Evolutionary conservation across 2,888 invertebrate genomes (phyloP).

Genomic region (Amphiduros pacificus): DNA sequence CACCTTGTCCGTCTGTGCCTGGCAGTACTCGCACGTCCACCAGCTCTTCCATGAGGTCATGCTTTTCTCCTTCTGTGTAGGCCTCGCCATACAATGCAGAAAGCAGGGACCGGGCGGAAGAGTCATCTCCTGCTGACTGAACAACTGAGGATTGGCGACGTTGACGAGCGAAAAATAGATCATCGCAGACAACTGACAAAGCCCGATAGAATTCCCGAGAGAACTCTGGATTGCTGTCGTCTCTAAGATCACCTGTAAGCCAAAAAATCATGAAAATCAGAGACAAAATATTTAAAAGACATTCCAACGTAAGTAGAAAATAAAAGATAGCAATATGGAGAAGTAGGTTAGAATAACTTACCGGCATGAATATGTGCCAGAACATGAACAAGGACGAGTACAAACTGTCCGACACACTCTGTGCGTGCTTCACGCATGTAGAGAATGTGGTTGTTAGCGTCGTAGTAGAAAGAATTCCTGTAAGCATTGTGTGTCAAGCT

Average conservation of each 20-base stretch:
- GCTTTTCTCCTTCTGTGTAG: slow-evolving; percentile 49
- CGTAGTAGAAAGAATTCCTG: slow-evolving; percentile 54
- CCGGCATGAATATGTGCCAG: slow-evolving; percentile 55
- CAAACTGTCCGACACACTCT: slow-evolving; percentile 53
- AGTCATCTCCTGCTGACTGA: slow-evolving; percentile 30
- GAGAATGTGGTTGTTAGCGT: slow-evolving; percentile 53
- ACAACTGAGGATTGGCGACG: slow-evolving; percentile 34
- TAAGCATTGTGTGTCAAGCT: slow-evolving; percentile 47
- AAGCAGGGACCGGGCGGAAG: slow-evolving; percentile 39
- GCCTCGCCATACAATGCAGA: slow-evolving; percentile 47
- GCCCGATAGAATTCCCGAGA: slow-evolving; percentile 50
- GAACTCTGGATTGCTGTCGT: slow-evolving; percentile 52
- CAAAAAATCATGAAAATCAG: neutral
- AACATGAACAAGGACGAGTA: slow-evolving; percentile 50
- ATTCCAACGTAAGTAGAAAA: neutral
- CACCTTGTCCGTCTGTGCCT: slow-evolving; percentile 44
- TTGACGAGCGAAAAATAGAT: slow-evolving; percentile 55
- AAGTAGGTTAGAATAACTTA: slow-evolving; percentile 20
- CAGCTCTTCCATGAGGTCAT: slow-evolving; percentile 47
- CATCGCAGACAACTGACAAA: slow-evolving; percentile 52
- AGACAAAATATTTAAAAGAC: neutral
- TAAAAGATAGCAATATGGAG: neutral
- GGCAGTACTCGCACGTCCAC: slow-evolving; percentile 49
- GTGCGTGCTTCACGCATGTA: slow-evolving; percentile 48
- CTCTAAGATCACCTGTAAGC: slow-evolving; percentile 46